Percentiles rank a stretch among this genome's conserved stretches.
These are phyloP conservation scores for Uloborus diversus DNA, from an alignment of 1,140 invertebrate genomes.

Conservation along the genomic window DNA sequence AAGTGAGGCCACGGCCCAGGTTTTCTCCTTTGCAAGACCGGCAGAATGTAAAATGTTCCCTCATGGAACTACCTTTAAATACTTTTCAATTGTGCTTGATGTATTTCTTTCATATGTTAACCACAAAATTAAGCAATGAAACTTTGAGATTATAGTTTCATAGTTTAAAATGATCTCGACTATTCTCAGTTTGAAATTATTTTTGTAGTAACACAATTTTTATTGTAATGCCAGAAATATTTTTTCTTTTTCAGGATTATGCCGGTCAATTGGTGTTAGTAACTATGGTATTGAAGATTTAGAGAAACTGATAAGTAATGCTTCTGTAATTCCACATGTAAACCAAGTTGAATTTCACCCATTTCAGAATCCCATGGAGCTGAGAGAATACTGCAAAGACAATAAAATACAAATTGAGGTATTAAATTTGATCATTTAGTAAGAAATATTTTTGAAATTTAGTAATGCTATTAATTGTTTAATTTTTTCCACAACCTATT, in stretches of 20 bases:
- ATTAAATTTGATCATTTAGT: background rate
- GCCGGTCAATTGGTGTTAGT: conserved; percentile 65
- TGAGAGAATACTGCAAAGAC: conserved; percentile 64
- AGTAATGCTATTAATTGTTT: background rate
- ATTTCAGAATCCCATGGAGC: conserved; percentile 64
- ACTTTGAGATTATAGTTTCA: too few species aligned
- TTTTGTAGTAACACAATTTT: too few species aligned
- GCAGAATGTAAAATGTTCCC: too few species aligned
- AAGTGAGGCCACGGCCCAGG: too few species aligned
- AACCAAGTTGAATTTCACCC: conserved; percentile 68
- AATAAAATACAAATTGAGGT: conserved; percentile 64
- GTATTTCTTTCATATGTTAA: too few species aligned
- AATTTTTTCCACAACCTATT: background rate
- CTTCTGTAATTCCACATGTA: conserved; percentile 64
- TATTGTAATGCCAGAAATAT: too few species aligned
- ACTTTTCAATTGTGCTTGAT: too few species aligned
- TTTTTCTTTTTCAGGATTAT: conserved; percentile 56
- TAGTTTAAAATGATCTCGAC: too few species aligned
- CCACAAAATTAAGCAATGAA: too few species aligned
- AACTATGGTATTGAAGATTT: conserved; percentile 66
- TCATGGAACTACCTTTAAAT: too few species aligned
- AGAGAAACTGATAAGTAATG: conserved; percentile 62
- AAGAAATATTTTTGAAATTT: background rate
- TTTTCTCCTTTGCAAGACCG: too few species aligned
- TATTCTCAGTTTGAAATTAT: too few species aligned